Percentiles rank a stretch among this genome's conserved stretches.
phyloP scores from a whole-genome alignment of 2,797 vertebrate genomes.

The Gymnopithys bicolor region DNA sequence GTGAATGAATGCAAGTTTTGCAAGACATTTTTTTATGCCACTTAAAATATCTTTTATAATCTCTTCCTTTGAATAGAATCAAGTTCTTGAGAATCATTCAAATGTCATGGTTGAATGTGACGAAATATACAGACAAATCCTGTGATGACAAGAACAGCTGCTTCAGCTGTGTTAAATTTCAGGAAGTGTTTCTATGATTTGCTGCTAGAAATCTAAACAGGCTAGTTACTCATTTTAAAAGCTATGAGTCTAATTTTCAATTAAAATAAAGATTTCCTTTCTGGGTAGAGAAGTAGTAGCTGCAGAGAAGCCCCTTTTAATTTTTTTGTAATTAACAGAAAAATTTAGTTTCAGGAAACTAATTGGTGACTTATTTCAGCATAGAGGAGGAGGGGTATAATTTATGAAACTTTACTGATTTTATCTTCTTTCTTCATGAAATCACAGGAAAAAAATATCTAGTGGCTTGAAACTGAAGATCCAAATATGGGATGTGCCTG shows the following conservation, averaged over 20 bases:
- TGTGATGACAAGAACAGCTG: not conserved
- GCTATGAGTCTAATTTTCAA: not conserved
- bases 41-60: not conserved
- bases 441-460: not conserved
- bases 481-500: not conserved
- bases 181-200: not conserved
- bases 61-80: not conserved
- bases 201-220: not conserved
- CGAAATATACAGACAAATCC: not conserved
- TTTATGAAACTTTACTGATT: not conserved
- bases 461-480: not conserved
- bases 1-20: not conserved
- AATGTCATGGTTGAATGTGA: not conserved
- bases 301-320: not conserved
- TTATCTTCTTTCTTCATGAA: not conserved
- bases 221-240: not conserved
- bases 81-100: not conserved
- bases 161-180: not conserved
- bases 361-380: not conserved
- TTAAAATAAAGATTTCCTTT: not conserved
- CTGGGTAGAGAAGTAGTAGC: not conserved
- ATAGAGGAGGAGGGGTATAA: not conserved
- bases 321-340: not conserved
- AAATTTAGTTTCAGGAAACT: not conserved
- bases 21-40: not conserved